Evolutionary conservation across 2,113 vertebrate species (phyloP).

Genomic region (Prunella fulvescens): DNA sequence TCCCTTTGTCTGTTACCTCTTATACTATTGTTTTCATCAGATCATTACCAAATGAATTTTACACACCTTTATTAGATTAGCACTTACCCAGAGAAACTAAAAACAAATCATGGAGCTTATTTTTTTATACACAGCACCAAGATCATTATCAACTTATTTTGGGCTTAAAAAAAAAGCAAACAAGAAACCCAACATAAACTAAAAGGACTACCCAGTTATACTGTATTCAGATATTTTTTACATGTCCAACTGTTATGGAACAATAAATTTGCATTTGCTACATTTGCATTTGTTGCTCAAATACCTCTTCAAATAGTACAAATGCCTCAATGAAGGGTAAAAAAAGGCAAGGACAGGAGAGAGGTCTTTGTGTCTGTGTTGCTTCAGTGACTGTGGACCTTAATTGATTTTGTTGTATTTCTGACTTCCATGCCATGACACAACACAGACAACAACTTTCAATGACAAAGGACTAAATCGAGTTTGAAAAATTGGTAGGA

Average conservation of each 20-base stretch:
- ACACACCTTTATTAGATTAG: not conserved
- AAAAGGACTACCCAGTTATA: not conserved
- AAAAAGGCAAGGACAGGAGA: not conserved
- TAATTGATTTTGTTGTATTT: not conserved
- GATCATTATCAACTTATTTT: not conserved
- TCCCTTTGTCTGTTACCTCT: not conserved
- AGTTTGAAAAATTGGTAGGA: conserved; percentile 1
- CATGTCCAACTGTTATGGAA: not conserved
- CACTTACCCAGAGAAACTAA: not conserved
- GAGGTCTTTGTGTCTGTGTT: not conserved
- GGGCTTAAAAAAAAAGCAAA: not conserved
- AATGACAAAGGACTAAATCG: conserved; percentile 13
- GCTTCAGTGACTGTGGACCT: not conserved
- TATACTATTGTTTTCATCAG: not conserved
- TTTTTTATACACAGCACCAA: not conserved
- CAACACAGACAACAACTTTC: not conserved
- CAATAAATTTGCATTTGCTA: not conserved
- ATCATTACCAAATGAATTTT: not conserved
- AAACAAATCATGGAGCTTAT: not conserved
- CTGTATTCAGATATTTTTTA: not conserved
- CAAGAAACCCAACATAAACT: not conserved
- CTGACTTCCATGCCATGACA: not conserved
- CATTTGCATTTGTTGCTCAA: not conserved
- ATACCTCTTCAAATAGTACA: not conserved
- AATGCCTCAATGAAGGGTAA: not conserved